Base-by-base conservation (phyloP, 1,140 invertebrate species). In the Calephelis virginiensis region DNA sequence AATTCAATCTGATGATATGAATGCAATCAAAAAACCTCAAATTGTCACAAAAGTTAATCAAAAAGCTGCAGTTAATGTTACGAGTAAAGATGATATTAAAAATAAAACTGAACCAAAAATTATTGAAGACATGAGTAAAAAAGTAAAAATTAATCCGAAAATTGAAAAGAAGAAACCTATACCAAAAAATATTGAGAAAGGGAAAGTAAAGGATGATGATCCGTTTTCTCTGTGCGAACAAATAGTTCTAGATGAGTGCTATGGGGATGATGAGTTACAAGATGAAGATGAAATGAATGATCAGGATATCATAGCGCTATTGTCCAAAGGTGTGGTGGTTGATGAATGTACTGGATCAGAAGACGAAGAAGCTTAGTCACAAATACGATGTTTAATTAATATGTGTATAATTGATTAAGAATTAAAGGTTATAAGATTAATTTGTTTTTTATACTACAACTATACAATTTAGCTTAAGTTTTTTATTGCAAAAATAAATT, bases 311-410 rank as follows among this genome's bases (percentile, higher is more conserved):
- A 38, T 86, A 6, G 82, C 81, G 2, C 71, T 88, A 7, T 77
- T 90, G 67, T 83, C 84, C 13, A 73, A 75, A 17, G 84, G 82
- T 8, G 82, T 90, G 7, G 76, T 90, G 46, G 49, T 88, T 46
- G 87, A 90, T 63, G 84, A 88, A 67, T 90, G 84, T 53, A 75
- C 74, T 63, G 81, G 76, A 3, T 83, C 85, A 14, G 86, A 86
- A 28, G 77, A 76, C 10, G 81, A 86, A 14, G 0, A 12, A 56
- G 7, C 2, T 1, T 37, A 56, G 28, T 28, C 6, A 8, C 48
- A 13, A 7, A 13, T 13, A 13, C 5, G 49, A 53, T 53, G 13
- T 6, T 13, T 17, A 14, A 43, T 43, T 3, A 43, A 43, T 43
- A 43, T 43, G 40, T 43, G 40, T 43, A 43, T 43, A 43, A 43